Evolutionary conservation across 1,140 invertebrate species (phyloP), one percentile per base, ranked within the genome.

Genomic region (Eriosoma lanigerum): DNA sequence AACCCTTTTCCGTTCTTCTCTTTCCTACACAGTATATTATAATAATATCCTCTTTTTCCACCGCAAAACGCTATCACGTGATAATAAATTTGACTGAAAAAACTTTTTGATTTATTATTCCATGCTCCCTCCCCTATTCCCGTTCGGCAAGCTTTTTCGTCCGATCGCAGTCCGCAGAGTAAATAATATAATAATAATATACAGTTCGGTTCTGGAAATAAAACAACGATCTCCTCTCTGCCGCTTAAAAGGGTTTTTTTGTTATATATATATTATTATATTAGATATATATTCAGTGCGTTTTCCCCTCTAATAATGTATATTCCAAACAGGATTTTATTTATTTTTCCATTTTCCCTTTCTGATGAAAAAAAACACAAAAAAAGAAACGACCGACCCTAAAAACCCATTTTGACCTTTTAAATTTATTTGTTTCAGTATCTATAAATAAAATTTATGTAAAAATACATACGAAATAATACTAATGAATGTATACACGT

Each of bases 71-170:
- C 73, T 76, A 76, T 56, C 73, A 44, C 73, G 32, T 58, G 73
- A 76, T 76, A 76, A 76, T 76, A 76, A 76, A 76, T 76, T 76
- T 58, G 29, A 38, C 52, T 44, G 24, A 75, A 76, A 76, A 76
- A 76, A 29, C 38, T 66, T 68, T 76, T 76, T 76, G 73, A 76
- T 76, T 76, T 76, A 76, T 76, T 76, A 58, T 73, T 73, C 64
- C 13, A 29, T n/a, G 5, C 64, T 17, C 17, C 13, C 10, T 21
- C 64, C 38, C 15, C n/a, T 15, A 0, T 12, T 13, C 19, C 29
- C 32, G 15, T 13, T 29, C 26, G 24, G 1, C 62, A 38, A 38
- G 19, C 29, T 38, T 24, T 17, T 17, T 13, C 64, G 38, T 15
- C 38, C 64, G 21, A 46, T 46, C 44, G 8, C n/a, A 19, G 32